Percentiles rank a stretch among this genome's conserved stretches.
Conservation (phyloP, 1,140 invertebrate species). For the Papilio dardanus region DNA sequence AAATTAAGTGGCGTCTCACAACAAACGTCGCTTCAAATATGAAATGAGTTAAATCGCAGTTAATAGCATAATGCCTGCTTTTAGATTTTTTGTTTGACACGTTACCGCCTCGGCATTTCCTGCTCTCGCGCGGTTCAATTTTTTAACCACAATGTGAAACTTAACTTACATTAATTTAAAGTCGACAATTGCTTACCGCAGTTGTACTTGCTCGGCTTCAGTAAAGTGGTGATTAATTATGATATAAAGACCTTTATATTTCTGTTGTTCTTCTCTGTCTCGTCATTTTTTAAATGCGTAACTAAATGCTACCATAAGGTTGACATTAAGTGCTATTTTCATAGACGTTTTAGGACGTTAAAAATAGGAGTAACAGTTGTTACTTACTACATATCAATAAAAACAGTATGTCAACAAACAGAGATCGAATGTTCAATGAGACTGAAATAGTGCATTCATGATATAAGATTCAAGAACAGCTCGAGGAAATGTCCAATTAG, state of each 20-base stretch:
- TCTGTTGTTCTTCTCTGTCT: slow-evolving; percentile 71
- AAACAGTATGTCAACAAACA: background rate
- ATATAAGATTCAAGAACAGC: slow-evolving; percentile 53
- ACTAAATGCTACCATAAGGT: slow-evolving; percentile 61
- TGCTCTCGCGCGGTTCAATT: slow-evolving; percentile 58
- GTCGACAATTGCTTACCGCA: slow-evolving; percentile 45
- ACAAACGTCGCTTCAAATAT: slow-evolving; percentile 74
- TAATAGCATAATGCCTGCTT: slow-evolving; percentile 78
- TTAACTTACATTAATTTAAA: slow-evolving; percentile 46
- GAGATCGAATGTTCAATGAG: slow-evolving; percentile 1
- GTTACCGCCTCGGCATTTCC: slow-evolving; percentile 75
- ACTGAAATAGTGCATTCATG: slow-evolving; percentile 26
- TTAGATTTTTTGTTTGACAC: slow-evolving; percentile 76
- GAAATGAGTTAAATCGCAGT: slow-evolving; percentile 78
- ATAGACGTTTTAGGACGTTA: slow-evolving; percentile 47
- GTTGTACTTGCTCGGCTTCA: slow-evolving; percentile 52
- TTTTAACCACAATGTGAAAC: slow-evolving; percentile 45
- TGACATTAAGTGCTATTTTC: slow-evolving; percentile 58
- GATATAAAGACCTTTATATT: slow-evolving; percentile 77
- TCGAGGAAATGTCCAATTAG: slow-evolving; percentile 78
- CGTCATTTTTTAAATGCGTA: slow-evolving; percentile 68
- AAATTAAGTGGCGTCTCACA: slow-evolving; percentile 70
- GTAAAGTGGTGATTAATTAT: slow-evolving; percentile 80
- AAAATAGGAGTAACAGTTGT: slow-evolving; percentile 35
- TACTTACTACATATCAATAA: slow-evolving; percentile 25